Base-by-base conservation (phyloP, 2,888 invertebrate species). In the Ptilodon capucinus region DNA sequence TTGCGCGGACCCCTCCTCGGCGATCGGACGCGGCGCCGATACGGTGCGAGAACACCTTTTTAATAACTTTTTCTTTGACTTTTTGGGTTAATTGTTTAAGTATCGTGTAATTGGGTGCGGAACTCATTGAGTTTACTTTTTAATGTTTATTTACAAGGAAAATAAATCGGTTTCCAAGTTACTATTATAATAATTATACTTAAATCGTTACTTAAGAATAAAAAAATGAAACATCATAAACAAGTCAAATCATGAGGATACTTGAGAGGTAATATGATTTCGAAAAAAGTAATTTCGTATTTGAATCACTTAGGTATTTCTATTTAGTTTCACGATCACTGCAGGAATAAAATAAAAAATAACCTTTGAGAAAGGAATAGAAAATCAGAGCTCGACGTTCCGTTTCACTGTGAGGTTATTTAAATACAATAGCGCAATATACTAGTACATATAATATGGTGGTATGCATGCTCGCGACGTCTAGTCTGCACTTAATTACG, bases 401-500 rank as follows among this genome's bases (percentile, higher is more conserved):
- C 35, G 17, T 18, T 35, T 2, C 11, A 1, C 11, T 18, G 0
- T 11, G 11, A 35, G 11, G 17, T 1, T 35, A 35, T 35, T 35
- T 17, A 4, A 17, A 35, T 35, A 18, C 35, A 11, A 17, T 35
- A 35, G 35, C n/a, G 16, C 17, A 18, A 11, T 9, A 1, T 11
- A 35, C 6, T 13, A 32, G 14, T 32, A 8, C 23, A 4, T 23
- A 34, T 40, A 16, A 32, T 13, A 16, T 17, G 25, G 18, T 21
- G 23, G 16, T 16, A 13, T 40, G 23, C 40, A 17, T 28, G 40
- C 16, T n/a, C 13, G 11, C 39, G 43, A 17, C 17, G 35, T 56
- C 47, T 56, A 51, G 45, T 47, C 51, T 21, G 0, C 14, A n/a
- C 7, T 23, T 46, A 42, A 51, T 57, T 42, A 40, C 19, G 16